Percentiles rank a stretch among this genome's conserved stretches.
Conservation (phyloP, 2,113 vertebrate genomes). For the Lasiurus borealis region DNA sequence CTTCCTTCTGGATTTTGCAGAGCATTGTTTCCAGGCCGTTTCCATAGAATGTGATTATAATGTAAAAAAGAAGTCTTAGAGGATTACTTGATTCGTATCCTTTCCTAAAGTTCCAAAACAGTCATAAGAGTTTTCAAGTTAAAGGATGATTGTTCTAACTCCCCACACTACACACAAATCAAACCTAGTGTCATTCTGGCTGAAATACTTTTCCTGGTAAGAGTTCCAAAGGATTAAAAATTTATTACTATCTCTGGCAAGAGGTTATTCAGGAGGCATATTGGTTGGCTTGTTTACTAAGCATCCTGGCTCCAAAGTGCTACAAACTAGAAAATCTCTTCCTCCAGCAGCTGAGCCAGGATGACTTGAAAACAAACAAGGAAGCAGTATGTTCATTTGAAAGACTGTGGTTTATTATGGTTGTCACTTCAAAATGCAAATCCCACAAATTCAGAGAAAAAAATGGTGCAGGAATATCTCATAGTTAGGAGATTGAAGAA, state of each 20-base stretch:
- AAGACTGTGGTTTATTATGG: constrained; percentile 34
- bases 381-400: constrained; percentile 25
- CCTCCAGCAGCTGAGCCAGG: constrained; percentile 12
- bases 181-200: neutral
- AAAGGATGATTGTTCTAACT: neutral
- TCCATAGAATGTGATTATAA: neutral
- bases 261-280: neutral
- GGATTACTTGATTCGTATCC: neutral
- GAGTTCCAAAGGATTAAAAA: constrained; percentile 48
- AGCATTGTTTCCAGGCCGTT: neutral
- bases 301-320: neutral
- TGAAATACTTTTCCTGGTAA: neutral
- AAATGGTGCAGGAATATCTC: neutral
- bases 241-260: constrained; percentile 22
- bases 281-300: constrained; percentile 51
- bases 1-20: constrained; percentile 37
- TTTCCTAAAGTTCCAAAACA: constrained; percentile 50
- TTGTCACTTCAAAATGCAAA: constrained; percentile 58
- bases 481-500: neutral
- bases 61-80: neutral
- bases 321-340: constrained; percentile 44
- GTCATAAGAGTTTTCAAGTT: neutral
- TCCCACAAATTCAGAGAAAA: neutral
- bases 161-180: neutral
- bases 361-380: constrained; percentile 48